Conservation (phyloP, 2,113 vertebrate species). For the Elanoides forficatus region DNA sequence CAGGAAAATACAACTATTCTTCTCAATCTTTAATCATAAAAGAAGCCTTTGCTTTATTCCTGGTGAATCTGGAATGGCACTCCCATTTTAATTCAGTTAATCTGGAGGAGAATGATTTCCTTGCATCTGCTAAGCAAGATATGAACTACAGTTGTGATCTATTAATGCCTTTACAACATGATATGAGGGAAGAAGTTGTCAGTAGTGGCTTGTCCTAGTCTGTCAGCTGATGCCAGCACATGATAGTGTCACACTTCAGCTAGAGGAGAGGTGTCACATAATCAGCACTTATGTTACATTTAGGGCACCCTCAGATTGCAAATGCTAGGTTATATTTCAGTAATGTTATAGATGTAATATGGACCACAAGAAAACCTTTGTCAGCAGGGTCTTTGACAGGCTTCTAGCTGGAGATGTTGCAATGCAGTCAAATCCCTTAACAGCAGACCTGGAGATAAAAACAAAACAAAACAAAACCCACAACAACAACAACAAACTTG, state of each 20-base stretch:
- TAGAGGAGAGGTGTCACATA: neutral
- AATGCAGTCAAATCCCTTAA: neutral
- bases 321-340: neutral
- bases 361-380: neutral
- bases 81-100: neutral
- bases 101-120: neutral
- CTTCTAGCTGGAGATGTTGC: neutral
- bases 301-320: neutral
- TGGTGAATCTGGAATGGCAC: neutral
- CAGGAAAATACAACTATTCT: neutral
- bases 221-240: neutral
- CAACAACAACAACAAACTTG: neutral
- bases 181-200: neutral
- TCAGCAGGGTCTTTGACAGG: neutral
- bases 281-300: rapidly evolving
- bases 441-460: neutral
- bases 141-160: neutral
- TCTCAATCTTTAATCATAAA: neutral
- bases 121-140: neutral
- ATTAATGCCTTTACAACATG: rapidly evolving
- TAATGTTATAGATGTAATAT: neutral
- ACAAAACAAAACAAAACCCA: neutral
- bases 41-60: neutral
- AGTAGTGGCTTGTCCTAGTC: neutral
- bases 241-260: neutral